Evolutionary conservation across 2,888 invertebrate genomes (phyloP), one percentile per base, ranked within the genome.

Genomic region (Pyrochroa serraticornis): DNA sequence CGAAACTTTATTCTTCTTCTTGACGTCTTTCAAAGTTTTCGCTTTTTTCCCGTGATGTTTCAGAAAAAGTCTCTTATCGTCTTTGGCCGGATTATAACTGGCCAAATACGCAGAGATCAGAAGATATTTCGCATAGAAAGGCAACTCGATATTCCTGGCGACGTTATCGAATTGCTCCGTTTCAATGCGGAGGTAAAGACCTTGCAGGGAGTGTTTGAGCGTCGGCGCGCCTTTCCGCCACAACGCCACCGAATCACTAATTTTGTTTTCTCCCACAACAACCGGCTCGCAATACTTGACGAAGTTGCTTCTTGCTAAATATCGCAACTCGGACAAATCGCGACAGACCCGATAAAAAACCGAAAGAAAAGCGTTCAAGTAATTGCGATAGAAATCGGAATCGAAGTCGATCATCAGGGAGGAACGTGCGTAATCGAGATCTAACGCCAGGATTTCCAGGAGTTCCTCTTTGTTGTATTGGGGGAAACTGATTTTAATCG

Each of bases 101-200:
- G 96, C 96, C 58, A 97, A 81, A 75, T 93, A 97, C 0, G 95
- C 91, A 6, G 96, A 93, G 22, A 97, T 91, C 2, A 97, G 81
- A 33, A 97, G 82, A 76, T 87, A 95, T 78, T 96, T 96, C 0
- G 93, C 91, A 78, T 93, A 95, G 74, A 87, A 94, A 0, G 96
- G 96, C 2, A 97, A 75, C 71, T 93, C 92, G 32, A 92, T 83
- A 47, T 87, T 87, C 63, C 86, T 86, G 0, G 86, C 87, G 67
- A 87, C 79, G 30, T 58, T 52, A 52, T 60, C 59, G 10, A 9
- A 7, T 47, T 41, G 41, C 32, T 9, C 14, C 57, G 1, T 45
- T 68, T 56, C 1, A 41, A 88, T 83, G 59, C 91, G 82, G 56
- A 93, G 80, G 74, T 95, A 95, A 7, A 95, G 85, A 1, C 88